Percentiles rank a stretch among this genome's conserved stretches.
These are phyloP conservation scores for Leucopsar rothschildi DNA, from an alignment of 2,113 vertebrate genomes.

Conservation along the genomic window DNA sequence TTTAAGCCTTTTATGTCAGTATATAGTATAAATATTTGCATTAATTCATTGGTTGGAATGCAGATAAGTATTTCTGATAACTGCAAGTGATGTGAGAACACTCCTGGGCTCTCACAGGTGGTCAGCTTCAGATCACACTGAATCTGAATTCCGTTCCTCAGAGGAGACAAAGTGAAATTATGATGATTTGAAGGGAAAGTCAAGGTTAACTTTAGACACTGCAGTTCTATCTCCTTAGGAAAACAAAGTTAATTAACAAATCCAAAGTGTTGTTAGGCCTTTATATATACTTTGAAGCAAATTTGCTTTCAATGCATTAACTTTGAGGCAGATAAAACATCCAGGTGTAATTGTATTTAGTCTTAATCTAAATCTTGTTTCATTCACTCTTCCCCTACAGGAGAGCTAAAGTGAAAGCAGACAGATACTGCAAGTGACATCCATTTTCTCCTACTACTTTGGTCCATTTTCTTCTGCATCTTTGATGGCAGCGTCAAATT, in stretches of 20 bases:
- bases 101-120: background rate
- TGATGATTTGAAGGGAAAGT: background rate
- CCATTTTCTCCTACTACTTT: background rate
- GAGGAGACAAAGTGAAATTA: rapidly evolving
- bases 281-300: background rate
- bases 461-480: background rate
- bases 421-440: slow-evolving; percentile 94
- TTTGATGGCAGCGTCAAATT: background rate
- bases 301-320: background rate
- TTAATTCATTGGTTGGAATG: background rate
- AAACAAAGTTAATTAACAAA: background rate
- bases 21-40: background rate
- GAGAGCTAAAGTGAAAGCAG: slow-evolving; percentile 96
- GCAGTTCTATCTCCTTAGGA: background rate
- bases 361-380: slow-evolving; percentile 8
- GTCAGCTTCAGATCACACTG: background rate
- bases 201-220: background rate
- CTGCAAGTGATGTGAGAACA: background rate
- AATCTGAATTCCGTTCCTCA: background rate
- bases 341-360: background rate
- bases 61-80: background rate
- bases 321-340: background rate
- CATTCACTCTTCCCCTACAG: slow-evolving; percentile 67
- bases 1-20: background rate
- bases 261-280: background rate